Evolutionary conservation across 2,797 vertebrate genomes (phyloP).

Genomic region (Sebastes steindachneri): DNA sequence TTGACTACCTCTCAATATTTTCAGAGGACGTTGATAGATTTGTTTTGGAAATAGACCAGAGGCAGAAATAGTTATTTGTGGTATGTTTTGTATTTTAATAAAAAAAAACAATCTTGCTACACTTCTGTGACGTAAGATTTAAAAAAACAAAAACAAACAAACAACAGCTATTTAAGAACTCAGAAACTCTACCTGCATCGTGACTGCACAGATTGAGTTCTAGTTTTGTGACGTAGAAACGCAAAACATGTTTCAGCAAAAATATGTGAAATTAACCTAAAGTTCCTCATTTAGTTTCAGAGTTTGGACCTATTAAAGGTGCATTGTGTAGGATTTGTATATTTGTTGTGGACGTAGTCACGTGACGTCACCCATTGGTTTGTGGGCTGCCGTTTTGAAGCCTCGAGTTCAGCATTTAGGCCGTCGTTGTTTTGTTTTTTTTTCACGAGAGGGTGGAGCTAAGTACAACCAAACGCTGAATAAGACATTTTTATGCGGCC

Average conservation of each 20-base stretch:
- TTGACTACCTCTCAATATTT: neutral
- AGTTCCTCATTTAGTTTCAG: neutral
- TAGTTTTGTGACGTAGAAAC: neutral
- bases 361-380: too few species aligned
- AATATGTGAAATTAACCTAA: neutral
- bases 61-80: neutral
- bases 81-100: neutral
- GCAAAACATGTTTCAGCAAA: neutral
- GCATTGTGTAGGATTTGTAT: too few species aligned
- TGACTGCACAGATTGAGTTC: neutral
- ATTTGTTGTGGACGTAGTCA: too few species aligned
- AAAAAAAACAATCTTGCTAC: too few species aligned
- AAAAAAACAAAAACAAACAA: neutral
- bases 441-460: too few species aligned
- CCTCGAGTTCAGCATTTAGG: too few species aligned
- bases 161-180: neutral
- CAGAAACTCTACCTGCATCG: neutral
- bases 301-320: neutral
- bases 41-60: neutral
- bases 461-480: too few species aligned
- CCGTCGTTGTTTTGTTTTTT: rapidly evolving
- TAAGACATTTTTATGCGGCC: too few species aligned
- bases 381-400: too few species aligned
- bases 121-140: too few species aligned
- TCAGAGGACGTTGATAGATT: neutral